Conservation (phyloP, 2,888 invertebrate species). For the Oxyscelio sp. region DNA sequence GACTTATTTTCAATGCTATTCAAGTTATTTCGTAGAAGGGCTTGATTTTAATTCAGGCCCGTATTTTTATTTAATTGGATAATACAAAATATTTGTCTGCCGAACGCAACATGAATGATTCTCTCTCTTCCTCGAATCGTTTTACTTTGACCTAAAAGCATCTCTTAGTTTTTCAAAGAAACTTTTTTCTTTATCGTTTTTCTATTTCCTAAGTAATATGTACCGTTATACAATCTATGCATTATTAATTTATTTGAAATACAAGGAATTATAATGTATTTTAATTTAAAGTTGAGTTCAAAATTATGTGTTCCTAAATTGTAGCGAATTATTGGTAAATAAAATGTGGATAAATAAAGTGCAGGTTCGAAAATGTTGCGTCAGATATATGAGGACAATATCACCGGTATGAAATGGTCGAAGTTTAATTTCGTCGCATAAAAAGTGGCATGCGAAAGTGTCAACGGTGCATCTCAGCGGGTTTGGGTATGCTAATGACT, state of each 20-base stretch:
- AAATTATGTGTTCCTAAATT: too few species aligned
- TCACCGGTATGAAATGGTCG: constrained; percentile 48
- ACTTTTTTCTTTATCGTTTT: too few species aligned
- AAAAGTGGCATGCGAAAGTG: constrained; percentile 67
- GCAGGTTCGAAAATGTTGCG: too few species aligned
- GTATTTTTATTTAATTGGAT: not conserved
- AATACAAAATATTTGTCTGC: not conserved
- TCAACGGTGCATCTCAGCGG: constrained; percentile 64
- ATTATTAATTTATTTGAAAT: too few species aligned
- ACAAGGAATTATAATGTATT: too few species aligned
- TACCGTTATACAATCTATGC: not conserved
- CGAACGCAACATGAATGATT: not conserved
- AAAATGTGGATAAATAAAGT: too few species aligned
- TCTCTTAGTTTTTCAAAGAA: constrained; percentile 78
- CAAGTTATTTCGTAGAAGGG: not conserved
- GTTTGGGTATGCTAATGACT: constrained; percentile 86
- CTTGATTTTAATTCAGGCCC: not conserved
- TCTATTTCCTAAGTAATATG: too few species aligned
- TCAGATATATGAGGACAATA: too few species aligned
- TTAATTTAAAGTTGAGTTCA: too few species aligned
- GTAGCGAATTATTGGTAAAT: too few species aligned
- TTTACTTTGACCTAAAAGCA: constrained; percentile 85
- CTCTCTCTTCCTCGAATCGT: constrained; percentile 76
- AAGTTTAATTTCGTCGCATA: constrained; percentile 68
- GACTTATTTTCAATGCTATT: too few species aligned